Percentiles rank a stretch among this genome's conserved stretches.
Conservation (phyloP, 2,888 invertebrate species). For the Nebria salina region DNA sequence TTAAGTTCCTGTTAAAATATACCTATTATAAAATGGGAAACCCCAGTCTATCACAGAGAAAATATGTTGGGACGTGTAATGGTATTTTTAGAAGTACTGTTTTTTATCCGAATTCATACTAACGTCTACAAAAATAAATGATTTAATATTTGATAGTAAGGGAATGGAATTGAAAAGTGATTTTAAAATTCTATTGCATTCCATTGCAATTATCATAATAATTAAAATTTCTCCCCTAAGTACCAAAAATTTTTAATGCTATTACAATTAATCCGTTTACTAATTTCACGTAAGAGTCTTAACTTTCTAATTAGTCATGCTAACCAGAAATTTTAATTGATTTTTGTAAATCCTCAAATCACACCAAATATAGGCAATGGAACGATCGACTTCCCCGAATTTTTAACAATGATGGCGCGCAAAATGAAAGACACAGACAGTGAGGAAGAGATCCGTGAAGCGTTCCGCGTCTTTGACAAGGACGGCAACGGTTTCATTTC, state of each 20-base stretch:
- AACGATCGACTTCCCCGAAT: slow-evolving; percentile 99
- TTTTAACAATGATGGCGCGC: slow-evolving; percentile 99
- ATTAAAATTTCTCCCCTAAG: no score
- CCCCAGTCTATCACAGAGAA: neutral
- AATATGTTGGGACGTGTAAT: neutral
- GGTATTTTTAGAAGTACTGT: neutral
- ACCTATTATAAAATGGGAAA: neutral
- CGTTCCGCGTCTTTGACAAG: slow-evolving; percentile 99
- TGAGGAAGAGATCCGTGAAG: slow-evolving; percentile 99
- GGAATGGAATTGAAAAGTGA: no score
- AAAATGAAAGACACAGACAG: slow-evolving; percentile 99
- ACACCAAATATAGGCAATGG: slow-evolving; percentile 85
- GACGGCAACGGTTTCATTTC: slow-evolving; percentile 99
- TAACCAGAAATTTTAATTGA: neutral
- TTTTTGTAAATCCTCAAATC: neutral
- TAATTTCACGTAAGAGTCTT: no score
- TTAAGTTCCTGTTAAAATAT: neutral
- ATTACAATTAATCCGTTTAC: no score
- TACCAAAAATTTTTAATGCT: no score
- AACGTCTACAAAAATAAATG: no score
- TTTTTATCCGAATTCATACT: neutral
- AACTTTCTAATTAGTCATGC: no score
- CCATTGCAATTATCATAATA: no score
- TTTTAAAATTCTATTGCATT: no score
- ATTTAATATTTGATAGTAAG: no score